Base-by-base conservation (phyloP, 2,113 vertebrate species). In the Orycteropus afer region DNA sequence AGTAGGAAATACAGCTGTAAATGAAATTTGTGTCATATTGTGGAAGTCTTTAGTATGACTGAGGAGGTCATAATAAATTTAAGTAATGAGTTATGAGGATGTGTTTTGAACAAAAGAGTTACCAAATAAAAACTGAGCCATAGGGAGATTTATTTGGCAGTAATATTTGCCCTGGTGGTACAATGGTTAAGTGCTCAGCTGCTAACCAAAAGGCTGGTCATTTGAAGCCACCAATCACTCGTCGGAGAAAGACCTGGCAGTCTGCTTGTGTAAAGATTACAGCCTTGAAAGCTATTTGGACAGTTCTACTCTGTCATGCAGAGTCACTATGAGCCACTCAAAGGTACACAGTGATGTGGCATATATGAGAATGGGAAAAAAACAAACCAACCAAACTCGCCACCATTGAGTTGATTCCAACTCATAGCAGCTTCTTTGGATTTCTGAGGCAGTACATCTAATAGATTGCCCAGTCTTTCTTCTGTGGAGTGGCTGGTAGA, bases 51-150 rank as follows among this genome's bases (percentile, higher is more conserved):
- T 78, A 45, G 37, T 86, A 29, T 51, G 15, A 77, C 25, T 40
- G 22, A 90, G 69, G 90, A 71, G 47, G 73, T 78, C 22, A 47
- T 82, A 81, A n/a, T 86, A 89, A 92, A 51, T 89, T 51, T 94
- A 79, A 53, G 32, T 81, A 86, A 42, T 61, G n/a, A 80, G 57
- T 76, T 73, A 55, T 12, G 59, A 90, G 29, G n/a, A 42, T 93
- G 18, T 65, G 71, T 93, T 91, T 82, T 71, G 78, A 81, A 40
- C 57, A 51, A 49, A 93, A 73, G 18, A 89, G 32, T 82, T 73
- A 55, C 49, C 34, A 78, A 42, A 78, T 78, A 40, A 91, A 37
- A 86, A 29, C 86, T 73, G 82, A 79, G 86, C 45, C 61, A 78
- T 18, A 27, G 51, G 7, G 29, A 90, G 78, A 93, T 93, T 83